Evolutionary conservation across 2,113 vertebrate species (phyloP).

Genomic region (Gopherus evgoodei): DNA sequence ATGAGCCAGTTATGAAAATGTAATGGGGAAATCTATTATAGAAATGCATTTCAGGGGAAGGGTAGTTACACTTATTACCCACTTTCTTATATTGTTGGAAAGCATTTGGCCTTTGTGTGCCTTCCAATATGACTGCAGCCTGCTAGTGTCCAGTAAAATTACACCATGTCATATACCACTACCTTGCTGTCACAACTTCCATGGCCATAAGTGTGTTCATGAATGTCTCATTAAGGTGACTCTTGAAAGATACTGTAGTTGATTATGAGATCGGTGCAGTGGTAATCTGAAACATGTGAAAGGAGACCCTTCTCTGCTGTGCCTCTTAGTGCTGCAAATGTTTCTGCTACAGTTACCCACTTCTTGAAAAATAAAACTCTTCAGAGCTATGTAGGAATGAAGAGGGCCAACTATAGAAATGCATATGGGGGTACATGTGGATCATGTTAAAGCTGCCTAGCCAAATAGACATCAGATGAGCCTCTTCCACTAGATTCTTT

Average conservation of each 20-base stretch:
- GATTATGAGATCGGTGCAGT: background rate
- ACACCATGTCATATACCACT: background rate
- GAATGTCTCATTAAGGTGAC: background rate
- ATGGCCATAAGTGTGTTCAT: background rate
- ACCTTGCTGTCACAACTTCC: background rate
- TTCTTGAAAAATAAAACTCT: background rate
- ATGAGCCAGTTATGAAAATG: background rate
- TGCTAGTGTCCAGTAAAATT: background rate
- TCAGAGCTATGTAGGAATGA: background rate
- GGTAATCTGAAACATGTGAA: background rate
- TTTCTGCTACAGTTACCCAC: background rate
- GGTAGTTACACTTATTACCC: background rate
- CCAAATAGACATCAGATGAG: background rate
- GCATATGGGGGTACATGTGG: background rate
- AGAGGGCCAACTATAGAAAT: background rate
- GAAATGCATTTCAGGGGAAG: background rate
- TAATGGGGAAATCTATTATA: background rate
- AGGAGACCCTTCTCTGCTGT: background rate
- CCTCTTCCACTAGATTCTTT: background rate
- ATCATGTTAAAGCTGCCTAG: background rate
- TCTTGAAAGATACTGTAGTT: background rate
- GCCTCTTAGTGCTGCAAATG: background rate
- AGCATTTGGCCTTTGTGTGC: background rate
- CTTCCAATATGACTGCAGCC: background rate
- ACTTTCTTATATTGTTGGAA: background rate